Base-by-base conservation (phyloP, 2,888 invertebrate genomes). In the Neuroscelio doddi region DNA sequence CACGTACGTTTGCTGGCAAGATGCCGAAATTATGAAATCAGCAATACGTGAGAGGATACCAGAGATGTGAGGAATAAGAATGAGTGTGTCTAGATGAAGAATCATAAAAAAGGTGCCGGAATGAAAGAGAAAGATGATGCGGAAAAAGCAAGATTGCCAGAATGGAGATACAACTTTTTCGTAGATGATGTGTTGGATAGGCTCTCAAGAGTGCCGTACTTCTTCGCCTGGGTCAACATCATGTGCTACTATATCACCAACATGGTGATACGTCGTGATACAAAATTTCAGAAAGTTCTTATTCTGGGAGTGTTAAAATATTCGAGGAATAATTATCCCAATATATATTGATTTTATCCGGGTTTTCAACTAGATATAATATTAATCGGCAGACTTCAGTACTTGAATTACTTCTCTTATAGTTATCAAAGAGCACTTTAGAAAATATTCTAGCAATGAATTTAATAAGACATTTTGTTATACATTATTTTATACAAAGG, bases 21-120 rank as follows among this genome's bases (percentile, higher is more conserved):
- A 77, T 77, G 77, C 80, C 78, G 75, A 77, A 80, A 80, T 80
- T 81, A 81, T 79, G 79, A 80, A 80, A 81, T 81, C 81, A 80
- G 78, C 80, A 74, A 73, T 79, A 80, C 79, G 80, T 78, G 80
- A 74, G 69, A 70, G 57, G 75, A 59, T 56, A 42, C 46, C 44
- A 32, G n/a, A 9, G 14, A 9, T 27, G 17, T 1, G 12, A 52
- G 17, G 49, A 53, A 66, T 66, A 53, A 53, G 44, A 62, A 62
- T 57, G 27, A 62, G 39, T 15, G 39, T 36, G 12, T 29, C 38
- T 39, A 17, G 45, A 15, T 27, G 49, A 26, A 38, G 27, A 27
- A 49, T 49, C 15, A 15, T 44, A 53, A 41, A 24, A 8, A 3
- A 7, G 10, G 38, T 14, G 26, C n/a, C 30, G 30, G 7, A 36